Conservation (phyloP, 2,797 vertebrate species). For the Rhabdophis nuchalis region DNA sequence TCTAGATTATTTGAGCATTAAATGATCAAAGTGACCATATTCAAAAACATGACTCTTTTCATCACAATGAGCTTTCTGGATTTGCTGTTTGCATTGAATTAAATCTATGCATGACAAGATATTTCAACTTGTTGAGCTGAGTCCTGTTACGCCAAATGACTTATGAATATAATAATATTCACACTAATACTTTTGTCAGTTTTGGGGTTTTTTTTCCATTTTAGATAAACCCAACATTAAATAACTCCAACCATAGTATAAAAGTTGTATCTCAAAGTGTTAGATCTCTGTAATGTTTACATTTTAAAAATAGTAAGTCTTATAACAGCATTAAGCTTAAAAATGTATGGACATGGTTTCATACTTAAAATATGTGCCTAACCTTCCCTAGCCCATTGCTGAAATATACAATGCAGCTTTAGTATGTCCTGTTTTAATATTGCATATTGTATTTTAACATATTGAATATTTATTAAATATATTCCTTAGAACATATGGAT, state of each 20-base stretch:
- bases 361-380: not conserved
- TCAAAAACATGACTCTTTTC: not conserved
- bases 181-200: not conserved
- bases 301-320: not conserved
- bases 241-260: not conserved
- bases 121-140: not conserved
- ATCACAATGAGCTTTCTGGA: not conserved
- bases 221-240: not conserved
- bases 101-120: not conserved
- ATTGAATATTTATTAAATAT: not conserved
- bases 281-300: not conserved
- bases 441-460: not conserved
- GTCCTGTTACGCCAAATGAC: not conserved
- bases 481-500: not conserved
- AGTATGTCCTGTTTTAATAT: not conserved
- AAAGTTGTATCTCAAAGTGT: not conserved
- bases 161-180: not conserved
- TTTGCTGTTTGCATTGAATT: not conserved
- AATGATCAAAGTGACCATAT: not conserved
- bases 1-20: not conserved
- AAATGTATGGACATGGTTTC: not conserved
- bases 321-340: not conserved
- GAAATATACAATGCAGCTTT: not conserved
- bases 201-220: not conserved
- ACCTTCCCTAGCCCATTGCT: not conserved